Evolutionary conservation across 2,113 vertebrate species (phyloP).

Genomic region (Laticauda colubrina): DNA sequence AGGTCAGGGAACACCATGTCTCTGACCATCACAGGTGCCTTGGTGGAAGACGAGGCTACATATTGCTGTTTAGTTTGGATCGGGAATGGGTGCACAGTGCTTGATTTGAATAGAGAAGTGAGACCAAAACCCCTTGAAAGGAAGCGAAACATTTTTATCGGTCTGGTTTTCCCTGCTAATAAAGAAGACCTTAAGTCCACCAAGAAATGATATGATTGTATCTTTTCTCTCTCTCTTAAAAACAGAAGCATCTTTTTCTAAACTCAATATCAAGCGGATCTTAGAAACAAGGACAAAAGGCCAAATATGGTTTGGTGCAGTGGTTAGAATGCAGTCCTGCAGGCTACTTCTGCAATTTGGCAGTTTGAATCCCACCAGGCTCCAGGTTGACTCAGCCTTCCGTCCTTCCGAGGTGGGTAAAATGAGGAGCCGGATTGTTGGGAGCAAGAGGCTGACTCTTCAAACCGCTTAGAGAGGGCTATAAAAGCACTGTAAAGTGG

Average conservation of each 20-base stretch:
- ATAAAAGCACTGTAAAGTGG: too few relatives aligned
- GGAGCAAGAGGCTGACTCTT: too few relatives aligned
- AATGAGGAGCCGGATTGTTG: too few relatives aligned
- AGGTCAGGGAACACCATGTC: background rate
- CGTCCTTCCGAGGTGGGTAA: too few relatives aligned
- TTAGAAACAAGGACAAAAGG: background rate
- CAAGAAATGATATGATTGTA: background rate
- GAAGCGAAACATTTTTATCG: background rate
- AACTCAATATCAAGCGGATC: background rate
- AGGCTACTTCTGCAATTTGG: too few relatives aligned
- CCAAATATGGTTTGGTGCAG: background rate
- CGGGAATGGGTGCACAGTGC: accelerated
- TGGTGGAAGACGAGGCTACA: background rate
- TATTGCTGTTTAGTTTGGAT: background rate
- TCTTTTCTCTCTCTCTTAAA: background rate
- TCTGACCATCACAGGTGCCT: background rate
- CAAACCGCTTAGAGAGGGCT: too few relatives aligned
- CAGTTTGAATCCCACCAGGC: too few relatives aligned
- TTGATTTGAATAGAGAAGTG: background rate
- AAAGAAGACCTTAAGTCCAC: background rate
- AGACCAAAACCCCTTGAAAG: background rate
- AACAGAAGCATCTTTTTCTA: background rate
- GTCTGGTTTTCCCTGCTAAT: background rate
- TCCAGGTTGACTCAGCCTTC: too few relatives aligned
- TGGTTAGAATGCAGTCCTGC: too few relatives aligned